These are phyloP conservation scores for Drosophila neotestacea DNA, from an alignment of 2,888 invertebrate species.

Conservation along the genomic window DNA sequence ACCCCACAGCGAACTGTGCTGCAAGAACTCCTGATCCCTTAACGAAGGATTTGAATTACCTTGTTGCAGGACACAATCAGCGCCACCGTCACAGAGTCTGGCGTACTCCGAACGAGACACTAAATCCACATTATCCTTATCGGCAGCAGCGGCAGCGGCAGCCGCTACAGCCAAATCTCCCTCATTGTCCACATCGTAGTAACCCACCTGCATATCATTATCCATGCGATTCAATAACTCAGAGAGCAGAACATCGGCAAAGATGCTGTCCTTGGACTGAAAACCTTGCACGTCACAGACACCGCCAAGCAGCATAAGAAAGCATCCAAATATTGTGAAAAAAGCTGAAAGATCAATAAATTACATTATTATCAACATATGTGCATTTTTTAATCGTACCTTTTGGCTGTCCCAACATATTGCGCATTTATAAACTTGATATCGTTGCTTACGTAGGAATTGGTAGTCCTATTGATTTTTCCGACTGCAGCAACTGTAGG, in stretches of 20 bases:
- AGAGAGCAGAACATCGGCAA: constrained; percentile 90
- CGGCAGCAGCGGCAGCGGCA: constrained; percentile 27
- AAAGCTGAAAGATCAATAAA: constrained; percentile 36
- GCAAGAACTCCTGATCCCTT: constrained; percentile 94
- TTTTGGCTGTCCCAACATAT: constrained; percentile 59
- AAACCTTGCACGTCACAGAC: constrained; percentile 34
- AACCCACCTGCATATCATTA: constrained; percentile 89
- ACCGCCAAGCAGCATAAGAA: constrained; percentile 41
- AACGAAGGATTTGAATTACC: constrained; percentile 88
- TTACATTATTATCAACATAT: not conserved
- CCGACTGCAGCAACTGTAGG: constrained; percentile 46
- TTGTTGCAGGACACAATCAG: constrained; percentile 63
- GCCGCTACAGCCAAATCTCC: constrained; percentile 71
- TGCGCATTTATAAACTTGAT: constrained; percentile 43
- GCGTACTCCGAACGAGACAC: constrained; percentile 90
- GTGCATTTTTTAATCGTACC: constrained; percentile 27
- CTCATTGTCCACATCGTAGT: constrained; percentile 83
- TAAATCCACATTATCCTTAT: constrained; percentile 82
- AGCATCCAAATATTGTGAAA: constrained; percentile 33
- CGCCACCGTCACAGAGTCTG: constrained; percentile 87
- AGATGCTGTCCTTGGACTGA: constrained; percentile 87
- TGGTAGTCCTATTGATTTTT: constrained; percentile 69
- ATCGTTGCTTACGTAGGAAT: constrained; percentile 50
- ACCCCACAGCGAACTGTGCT: constrained; percentile 91
- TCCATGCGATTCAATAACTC: constrained; percentile 92